phyloP scores from a whole-genome alignment of 2,797 vertebrate genomes.

The Poeciliopsis gracilis region DNA sequence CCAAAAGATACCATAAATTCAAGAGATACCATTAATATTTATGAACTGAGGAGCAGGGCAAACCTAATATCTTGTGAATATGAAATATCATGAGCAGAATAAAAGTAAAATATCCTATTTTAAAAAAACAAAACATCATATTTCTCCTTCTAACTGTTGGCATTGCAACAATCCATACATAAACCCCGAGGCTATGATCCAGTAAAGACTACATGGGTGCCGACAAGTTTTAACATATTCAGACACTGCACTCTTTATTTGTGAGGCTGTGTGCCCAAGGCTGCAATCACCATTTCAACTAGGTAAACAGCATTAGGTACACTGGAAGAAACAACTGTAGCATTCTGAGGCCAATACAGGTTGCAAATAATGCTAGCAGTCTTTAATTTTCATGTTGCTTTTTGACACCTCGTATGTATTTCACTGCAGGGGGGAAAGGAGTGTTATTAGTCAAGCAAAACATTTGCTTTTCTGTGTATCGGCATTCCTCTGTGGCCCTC shows the following conservation, averaged over 20 bases:
- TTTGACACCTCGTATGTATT: constrained; percentile 53
- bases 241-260: constrained; percentile 12
- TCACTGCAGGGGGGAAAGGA: constrained; percentile 21
- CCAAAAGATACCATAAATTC: neutral
- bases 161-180: constrained; percentile 8
- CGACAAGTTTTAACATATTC: constrained; percentile 25
- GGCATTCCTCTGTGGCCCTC: constrained; percentile 55
- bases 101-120: neutral
- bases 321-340: constrained; percentile 11
- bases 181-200: constrained; percentile 17
- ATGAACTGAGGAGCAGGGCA: neutral
- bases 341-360: neutral
- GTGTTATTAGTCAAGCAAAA: constrained; percentile 50
- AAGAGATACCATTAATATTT: neutral
- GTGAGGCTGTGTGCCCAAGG: constrained; percentile 30
- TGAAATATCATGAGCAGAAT: neutral
- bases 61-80: neutral
- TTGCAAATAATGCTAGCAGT: constrained; percentile 18
- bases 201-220: constrained; percentile 19
- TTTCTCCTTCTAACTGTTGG: neutral
- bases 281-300: constrained; percentile 36
- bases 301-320: constrained; percentile 32
- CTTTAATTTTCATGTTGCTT: constrained; percentile 35
- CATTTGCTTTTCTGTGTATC: constrained; percentile 47
- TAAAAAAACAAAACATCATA: neutral